Base-by-base conservation (phyloP, 35 echinoderm and acorn worm species). In the Patiria miniata region DNA sequence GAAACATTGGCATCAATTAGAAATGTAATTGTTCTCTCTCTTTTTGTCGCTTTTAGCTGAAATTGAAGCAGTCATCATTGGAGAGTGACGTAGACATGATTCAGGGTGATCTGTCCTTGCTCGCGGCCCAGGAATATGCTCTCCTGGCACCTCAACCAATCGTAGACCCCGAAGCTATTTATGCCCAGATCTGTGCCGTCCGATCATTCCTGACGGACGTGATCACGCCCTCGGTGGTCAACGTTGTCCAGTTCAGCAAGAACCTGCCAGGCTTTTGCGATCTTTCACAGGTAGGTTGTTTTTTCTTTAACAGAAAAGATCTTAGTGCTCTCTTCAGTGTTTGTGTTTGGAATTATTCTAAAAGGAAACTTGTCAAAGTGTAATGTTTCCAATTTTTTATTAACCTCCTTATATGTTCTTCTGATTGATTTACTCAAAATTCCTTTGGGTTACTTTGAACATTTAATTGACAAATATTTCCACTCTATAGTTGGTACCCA, bases 171-270 rank as follows among this genome's bases (percentile, higher is more conserved):
- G 61, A 57, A 1, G 87, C 90, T 44, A 50, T 97, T 28, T 97
- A 97, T 79, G 52, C 91, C 84, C 83, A 93, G 80, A 87, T 93
- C 29, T 90, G 87, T 52, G 84, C 87, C 4, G 88, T 97, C 52
- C 93, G 93, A 52, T 86, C 87, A 0, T 97, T 93, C 77, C 91
- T 93, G 23, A 89, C 95, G 14, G 95, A 97, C 17, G 88, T 97
- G 7, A 82, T 98, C 21, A 91, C 96, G 1, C 96, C 96, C 15
- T 91, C 92, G 0, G 90, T 99, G 22, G 90, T 94, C 37, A 92
- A 86, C 40, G 87, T 99, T 15, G 96, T 99, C 7, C 89, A 99
- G 83, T 99, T 92, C 80, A 92, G 92, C 92, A 99, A 99, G 83
- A 94, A 87, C 68, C 58, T 98, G 8, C 92, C 89, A 36, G 96